These are phyloP conservation scores for Clitarchus hookeri DNA, from an alignment of 2,888 invertebrate species.

Conservation along the genomic window DNA sequence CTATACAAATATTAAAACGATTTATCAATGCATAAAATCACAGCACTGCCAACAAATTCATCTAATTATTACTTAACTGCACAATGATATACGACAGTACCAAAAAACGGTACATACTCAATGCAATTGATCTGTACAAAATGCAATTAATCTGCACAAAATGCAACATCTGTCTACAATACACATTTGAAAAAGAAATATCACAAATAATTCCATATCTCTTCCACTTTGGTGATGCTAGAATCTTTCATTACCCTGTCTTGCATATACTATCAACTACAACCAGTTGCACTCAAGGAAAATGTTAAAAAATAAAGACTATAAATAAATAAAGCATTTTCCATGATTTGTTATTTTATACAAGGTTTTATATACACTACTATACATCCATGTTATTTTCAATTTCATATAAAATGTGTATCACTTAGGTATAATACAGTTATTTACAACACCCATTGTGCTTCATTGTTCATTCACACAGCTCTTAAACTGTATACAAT, in stretches of 20 bases:
- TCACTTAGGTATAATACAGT: neutral
- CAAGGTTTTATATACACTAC: conserved; percentile 11
- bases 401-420: neutral
- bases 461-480: neutral
- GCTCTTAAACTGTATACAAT: neutral
- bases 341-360: neutral
- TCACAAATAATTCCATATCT: conserved; percentile 16
- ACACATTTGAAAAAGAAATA: conserved; percentile 19
- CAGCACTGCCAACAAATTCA: neutral
- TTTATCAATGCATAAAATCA: conserved; percentile 17
- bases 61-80: conserved; percentile 1
- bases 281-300: neutral
- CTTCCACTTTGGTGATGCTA: conserved; percentile 15
- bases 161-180: neutral
- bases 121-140: neutral
- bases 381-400: neutral
- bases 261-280: neutral
- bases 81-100: neutral
- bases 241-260: conserved; percentile 19
- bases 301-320: conserved; percentile 1
- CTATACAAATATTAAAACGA: neutral
- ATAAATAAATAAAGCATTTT: conserved; percentile 18
- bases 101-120: too few relatives aligned
- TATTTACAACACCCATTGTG: neutral
- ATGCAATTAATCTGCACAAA: neutral